Percentiles rank a stretch among this genome's conserved stretches.
phyloP scores from a whole-genome alignment of 1,140 invertebrate genomes.

The Bombus balteatus region DNA sequence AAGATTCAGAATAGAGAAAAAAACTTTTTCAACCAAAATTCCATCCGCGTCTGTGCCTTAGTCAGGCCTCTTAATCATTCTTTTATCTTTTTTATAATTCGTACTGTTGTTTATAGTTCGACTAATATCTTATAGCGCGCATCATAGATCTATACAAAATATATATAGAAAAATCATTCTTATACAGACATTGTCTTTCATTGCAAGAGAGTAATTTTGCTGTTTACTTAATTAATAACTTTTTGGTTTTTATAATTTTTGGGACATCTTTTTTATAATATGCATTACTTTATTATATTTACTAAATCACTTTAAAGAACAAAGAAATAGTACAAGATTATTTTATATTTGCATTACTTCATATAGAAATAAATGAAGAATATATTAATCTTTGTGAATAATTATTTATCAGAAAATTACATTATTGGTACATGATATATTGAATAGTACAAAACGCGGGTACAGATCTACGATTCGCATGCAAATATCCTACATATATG shows the following conservation, averaged over 20 bases:
- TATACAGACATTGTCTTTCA: not conserved
- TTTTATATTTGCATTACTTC: not conserved
- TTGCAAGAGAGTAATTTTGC: too few species aligned
- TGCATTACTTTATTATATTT: not conserved
- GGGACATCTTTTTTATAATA: not conserved
- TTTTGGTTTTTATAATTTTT: not conserved
- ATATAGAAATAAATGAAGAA: not conserved
- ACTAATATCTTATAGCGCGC: not conserved
- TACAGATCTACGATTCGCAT: slow-evolving; percentile 51
- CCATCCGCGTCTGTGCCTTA: slow-evolving; percentile 40
- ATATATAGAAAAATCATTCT: not conserved
- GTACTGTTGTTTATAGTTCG: not conserved
- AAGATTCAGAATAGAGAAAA: slow-evolving; percentile 50
- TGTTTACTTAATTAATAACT: not conserved
- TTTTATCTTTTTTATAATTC: slow-evolving; percentile 16
- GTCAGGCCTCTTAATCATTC: slow-evolving; percentile 42
- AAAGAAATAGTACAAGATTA: not conserved
- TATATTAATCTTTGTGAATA: not conserved
- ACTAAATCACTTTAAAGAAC: not conserved
- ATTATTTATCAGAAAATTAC: not conserved
- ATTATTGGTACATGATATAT: not conserved
- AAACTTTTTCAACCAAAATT: slow-evolving; percentile 45
- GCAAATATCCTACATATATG: slow-evolving; percentile 35
- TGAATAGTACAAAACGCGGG: slow-evolving; percentile 3
- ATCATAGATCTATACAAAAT: slow-evolving; percentile 27